Evolutionary conservation across 2,113 vertebrate genomes (phyloP).

Genomic region (Ovis canadensis): DNA sequence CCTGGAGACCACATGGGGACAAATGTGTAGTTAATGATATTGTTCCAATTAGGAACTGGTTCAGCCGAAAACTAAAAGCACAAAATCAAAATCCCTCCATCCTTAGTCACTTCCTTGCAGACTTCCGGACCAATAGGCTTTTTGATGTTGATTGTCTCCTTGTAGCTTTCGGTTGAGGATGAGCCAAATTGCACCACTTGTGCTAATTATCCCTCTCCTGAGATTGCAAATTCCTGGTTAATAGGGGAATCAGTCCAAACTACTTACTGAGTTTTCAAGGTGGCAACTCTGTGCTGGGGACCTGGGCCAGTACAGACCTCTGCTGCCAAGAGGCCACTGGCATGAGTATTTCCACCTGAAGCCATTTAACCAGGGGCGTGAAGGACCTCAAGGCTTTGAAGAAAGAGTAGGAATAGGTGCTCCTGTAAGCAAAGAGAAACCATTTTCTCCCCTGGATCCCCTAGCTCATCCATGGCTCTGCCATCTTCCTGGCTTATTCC

Average conservation of each 20-base stretch:
- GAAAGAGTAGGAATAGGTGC: neutral
- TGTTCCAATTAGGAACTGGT: conserved; percentile 63
- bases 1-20: conserved; percentile 38
- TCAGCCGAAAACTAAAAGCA: conserved; percentile 65
- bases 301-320: neutral
- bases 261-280: conserved; percentile 27
- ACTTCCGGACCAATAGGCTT: conserved; percentile 53
- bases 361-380: neutral
- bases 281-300: conserved; percentile 8
- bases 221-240: conserved; percentile 48
- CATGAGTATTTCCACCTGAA: neutral
- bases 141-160: conserved; percentile 68
- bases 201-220: conserved; percentile 54
- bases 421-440: neutral
- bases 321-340: neutral
- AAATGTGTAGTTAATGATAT: conserved; percentile 56
- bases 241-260: conserved; percentile 17
- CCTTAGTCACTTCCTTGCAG: conserved; percentile 42
- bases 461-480: neutral
- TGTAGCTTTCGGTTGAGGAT: conserved; percentile 31
- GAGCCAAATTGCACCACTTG: conserved; percentile 46
- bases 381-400: neutral
- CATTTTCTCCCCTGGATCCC: neutral
- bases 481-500: neutral
- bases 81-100: conserved; percentile 55